Conservation (phyloP, 2,888 invertebrate genomes). For the Chrysotoxum bicinctum region DNA sequence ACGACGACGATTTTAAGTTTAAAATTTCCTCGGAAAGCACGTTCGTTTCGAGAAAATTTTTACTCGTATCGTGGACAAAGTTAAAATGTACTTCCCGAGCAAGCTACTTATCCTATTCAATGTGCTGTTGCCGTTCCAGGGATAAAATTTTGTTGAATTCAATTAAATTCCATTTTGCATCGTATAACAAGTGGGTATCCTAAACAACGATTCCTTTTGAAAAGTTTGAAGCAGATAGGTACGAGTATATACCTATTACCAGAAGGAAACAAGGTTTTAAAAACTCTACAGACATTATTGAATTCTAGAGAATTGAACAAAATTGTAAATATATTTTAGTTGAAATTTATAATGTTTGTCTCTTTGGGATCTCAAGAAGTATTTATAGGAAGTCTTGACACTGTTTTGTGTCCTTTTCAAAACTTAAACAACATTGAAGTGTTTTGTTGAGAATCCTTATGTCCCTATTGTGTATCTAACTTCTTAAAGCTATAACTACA, state of each 20-base stretch:
- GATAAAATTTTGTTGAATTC: slow-evolving; percentile 31
- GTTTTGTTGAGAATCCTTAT: background rate
- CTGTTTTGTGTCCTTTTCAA: background rate
- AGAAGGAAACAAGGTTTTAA: background rate
- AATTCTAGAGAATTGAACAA: background rate
- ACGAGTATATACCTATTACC: background rate
- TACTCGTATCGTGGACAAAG: slow-evolving; percentile 26
- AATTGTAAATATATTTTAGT: background rate
- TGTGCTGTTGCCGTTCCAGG: slow-evolving; percentile 4
- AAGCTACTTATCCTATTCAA: slow-evolving; percentile 41
- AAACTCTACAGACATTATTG: slow-evolving; percentile 5
- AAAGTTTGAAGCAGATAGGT: background rate
- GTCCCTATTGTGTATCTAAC: background rate
- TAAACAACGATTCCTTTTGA: slow-evolving; percentile 7
- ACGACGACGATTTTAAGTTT: slow-evolving; percentile 30
- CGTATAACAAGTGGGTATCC: slow-evolving; percentile 19
- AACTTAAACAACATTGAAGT: background rate
- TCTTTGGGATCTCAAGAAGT: background rate
- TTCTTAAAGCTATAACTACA: too few species aligned
- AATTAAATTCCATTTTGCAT: slow-evolving; percentile 38
- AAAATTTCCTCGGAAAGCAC: slow-evolving; percentile 54
- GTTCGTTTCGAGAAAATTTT: slow-evolving; percentile 45
- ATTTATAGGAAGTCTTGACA: background rate
- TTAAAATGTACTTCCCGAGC: slow-evolving; percentile 45
- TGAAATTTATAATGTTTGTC: background rate